Conservation (phyloP, 2,113 vertebrate genomes). For the Dolichallabes microphthalmus region DNA sequence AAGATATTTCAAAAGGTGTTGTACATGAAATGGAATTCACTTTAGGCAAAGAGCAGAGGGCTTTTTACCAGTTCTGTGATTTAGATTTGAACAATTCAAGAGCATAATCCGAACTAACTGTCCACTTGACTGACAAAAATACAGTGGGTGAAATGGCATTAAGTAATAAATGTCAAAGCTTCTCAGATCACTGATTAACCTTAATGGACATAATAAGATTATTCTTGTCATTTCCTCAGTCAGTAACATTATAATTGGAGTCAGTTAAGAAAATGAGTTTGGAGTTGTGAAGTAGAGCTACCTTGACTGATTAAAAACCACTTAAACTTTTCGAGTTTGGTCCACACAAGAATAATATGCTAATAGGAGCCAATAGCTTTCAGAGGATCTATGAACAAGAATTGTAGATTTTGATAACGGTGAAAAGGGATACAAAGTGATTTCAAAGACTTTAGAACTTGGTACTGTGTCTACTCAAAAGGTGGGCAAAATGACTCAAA, state of each 20-base stretch:
- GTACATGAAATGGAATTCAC: background rate
- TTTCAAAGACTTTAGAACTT: too few species aligned
- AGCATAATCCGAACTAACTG: background rate
- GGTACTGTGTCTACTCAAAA: too few species aligned
- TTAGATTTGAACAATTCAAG: background rate
- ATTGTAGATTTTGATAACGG: too few species aligned
- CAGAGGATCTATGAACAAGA: too few species aligned
- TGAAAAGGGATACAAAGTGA: too few species aligned
- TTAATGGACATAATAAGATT: background rate
- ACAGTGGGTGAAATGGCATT: background rate
- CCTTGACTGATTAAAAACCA: too few species aligned
- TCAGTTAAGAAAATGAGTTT: too few species aligned
- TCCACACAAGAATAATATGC: too few species aligned
- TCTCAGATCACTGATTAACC: background rate
- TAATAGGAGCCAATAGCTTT: too few species aligned
- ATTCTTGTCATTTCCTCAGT: background rate
- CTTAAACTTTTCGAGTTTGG: too few species aligned
- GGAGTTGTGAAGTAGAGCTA: too few species aligned
- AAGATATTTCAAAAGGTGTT: background rate
- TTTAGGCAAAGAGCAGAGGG: background rate
- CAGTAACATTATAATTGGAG: background rate
- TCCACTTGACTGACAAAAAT: background rate
- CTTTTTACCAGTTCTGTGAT: background rate
- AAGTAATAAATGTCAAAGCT: background rate
- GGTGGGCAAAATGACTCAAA: too few species aligned